phyloP scores from a whole-genome alignment of 2,888 invertebrate species.

The Leptodirus hochenwartii region DNA sequence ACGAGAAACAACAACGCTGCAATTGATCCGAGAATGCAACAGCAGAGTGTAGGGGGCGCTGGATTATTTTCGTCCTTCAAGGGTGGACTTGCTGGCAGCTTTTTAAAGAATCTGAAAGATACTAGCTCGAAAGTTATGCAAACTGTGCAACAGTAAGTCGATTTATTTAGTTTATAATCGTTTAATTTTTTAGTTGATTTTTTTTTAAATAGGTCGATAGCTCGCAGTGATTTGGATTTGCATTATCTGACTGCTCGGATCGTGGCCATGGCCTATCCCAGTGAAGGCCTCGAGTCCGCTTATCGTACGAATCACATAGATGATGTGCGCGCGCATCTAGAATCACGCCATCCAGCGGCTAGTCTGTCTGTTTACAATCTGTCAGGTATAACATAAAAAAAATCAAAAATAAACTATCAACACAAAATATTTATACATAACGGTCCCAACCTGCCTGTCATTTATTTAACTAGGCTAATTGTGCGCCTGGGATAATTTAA shows the following conservation, averaged over 20 bases:
- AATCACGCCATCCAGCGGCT: constrained; percentile 52
- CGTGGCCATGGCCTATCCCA: constrained; percentile 88
- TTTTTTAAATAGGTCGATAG: constrained; percentile 60
- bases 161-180: not conserved
- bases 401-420: no score
- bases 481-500: no score
- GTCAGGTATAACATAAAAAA: no score
- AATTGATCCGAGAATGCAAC: constrained; percentile 19
- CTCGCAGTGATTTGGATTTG: constrained; percentile 74
- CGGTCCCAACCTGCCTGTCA: no score
- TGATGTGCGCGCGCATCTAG: constrained; percentile 68
- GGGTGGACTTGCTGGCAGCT: constrained; percentile 84
- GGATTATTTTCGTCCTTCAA: constrained; percentile 72
- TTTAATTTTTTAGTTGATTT: constrained; percentile 6
- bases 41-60: constrained; percentile 10
- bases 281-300: constrained; percentile 85
- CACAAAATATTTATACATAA: no score
- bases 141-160: constrained; percentile 72
- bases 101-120: constrained; percentile 86
- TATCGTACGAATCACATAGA: constrained; percentile 86
- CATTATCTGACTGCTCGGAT: constrained; percentile 83
- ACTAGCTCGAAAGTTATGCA: constrained; percentile 95
- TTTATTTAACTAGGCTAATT: no score
- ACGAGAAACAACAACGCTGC: constrained; percentile 16
- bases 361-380: constrained; percentile 76